Base-by-base conservation (phyloP, 2,113 vertebrate species). In the Brevimyrus niger region DNA sequence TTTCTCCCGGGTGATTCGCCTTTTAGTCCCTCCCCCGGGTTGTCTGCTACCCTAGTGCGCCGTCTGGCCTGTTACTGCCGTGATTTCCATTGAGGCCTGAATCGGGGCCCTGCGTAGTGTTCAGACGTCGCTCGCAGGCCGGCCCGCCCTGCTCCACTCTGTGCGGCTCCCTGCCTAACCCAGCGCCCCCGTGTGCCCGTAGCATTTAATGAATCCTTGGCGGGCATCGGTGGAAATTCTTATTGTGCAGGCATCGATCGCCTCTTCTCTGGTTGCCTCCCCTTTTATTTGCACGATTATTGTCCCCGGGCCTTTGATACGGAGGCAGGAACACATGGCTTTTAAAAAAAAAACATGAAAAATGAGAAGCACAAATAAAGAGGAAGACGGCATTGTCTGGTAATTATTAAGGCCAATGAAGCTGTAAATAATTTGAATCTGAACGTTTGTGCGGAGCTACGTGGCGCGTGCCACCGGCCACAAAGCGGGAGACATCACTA, bases 171-270 rank as follows among this genome's bases (percentile, higher is more conserved):
- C 94, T 92, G 92, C 90, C 83, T 92, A 93, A 92, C 92, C 90
- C 84, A 91, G 90, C 92, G 93, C 92, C 94, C 95, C 93, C 92
- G 94, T 96, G 95, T 94, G 95, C 95, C 95, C 93, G 95, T 96
- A 96, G 96, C 93, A 94, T 96, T 96, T 96, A 95, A 96, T 94
- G 94, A 93, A 92, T 92, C 92, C 93, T 95, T 96, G 96, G 95
- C 95, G 94, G 94, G 94, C 91, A 90, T 89, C 88, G 92, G 93
- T 95, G 95, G 95, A 96, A 96, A 96, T 90, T 96, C 94, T 96
- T 95, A 95, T 92, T 92, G 92, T 90, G 88, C 93, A 93, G 93
- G 94, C 93, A 90, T 92, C 91, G 94, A 93, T 92, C 51, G 84
- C 93, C 93, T 90, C 51, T 89, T 89, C 88, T 93, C 91, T 90